Base-by-base conservation (phyloP, 2,888 invertebrate genomes). In the Agrochola macilenta region DNA sequence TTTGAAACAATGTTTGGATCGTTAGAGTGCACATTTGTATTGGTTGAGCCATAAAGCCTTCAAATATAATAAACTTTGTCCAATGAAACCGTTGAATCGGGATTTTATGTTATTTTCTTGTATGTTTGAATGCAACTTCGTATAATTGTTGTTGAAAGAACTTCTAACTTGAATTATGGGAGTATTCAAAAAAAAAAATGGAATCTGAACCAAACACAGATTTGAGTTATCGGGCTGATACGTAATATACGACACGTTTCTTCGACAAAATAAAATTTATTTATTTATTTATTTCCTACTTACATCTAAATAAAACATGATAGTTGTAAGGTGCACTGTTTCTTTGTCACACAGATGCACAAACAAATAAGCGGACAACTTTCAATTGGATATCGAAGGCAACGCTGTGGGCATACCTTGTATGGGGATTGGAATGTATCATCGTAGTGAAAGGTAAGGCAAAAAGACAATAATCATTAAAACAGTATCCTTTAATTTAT, bases 381-480 rank as follows among this genome's bases (percentile, higher is more conserved):
- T 97, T 93, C 89, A 97, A 97, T 71, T 98, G 98, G 98, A 96
- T 97, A 81, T 98, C 98, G 0, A 97, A 97, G 83, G 97, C 97
- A 9, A 97, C 97, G 17, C 92, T 97, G 69, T 98, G 98, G 97
- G 98, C 98, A 0, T 97, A 98, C 74, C 94, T 97, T 60, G 95
- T 98, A 7, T 98, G 97, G 95, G 89, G 95, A 35, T 90, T 97
- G 39, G 98, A 98, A 94, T 97, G 97, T 8, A 96, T 97, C 8
- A 94, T 97, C 72, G 97, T 97, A 0, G 91, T 96, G 1, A 94
- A 91, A 93, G 97, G 96, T 96, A 87, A 86, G 66, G 43, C 5
- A 35, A 54, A 35, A 5, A 52, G 11, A 43, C 5, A 11, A n/a
- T 1, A 5, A 52, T 12, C 0, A 3, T 26, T 35, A 35, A 68